These are phyloP conservation scores for Nannoperca obscura DNA, from an alignment of 2,797 vertebrate genomes.

Conservation along the genomic window DNA sequence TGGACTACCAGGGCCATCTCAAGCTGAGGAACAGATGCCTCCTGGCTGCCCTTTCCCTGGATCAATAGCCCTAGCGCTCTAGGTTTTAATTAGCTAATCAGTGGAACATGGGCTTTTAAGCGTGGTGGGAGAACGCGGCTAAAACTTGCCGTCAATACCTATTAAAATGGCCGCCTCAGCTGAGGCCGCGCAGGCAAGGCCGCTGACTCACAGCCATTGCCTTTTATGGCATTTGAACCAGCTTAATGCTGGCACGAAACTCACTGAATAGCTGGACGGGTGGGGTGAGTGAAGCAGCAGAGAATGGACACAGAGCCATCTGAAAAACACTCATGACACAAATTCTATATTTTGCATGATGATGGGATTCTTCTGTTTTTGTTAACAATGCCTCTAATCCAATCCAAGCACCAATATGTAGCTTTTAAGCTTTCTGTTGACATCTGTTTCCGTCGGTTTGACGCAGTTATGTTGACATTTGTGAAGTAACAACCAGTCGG, in stretches of 20 bases:
- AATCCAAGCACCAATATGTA: not conserved
- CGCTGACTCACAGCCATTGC: slow-evolving; percentile 52
- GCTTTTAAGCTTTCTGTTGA: not conserved
- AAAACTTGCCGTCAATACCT: slow-evolving; percentile 79
- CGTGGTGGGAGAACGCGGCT: slow-evolving; percentile 68
- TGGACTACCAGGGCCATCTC: slow-evolving; percentile 47
- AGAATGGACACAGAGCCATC: not conserved
- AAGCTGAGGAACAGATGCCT: slow-evolving; percentile 71
- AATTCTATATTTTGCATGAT: not conserved
- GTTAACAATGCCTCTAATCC: not conserved
- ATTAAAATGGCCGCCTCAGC: slow-evolving; percentile 76
- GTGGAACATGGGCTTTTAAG: slow-evolving; percentile 84
- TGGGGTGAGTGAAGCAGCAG: slow-evolving; percentile 10
- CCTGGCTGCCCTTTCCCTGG: slow-evolving; percentile 48
- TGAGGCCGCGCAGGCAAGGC: slow-evolving; percentile 39
- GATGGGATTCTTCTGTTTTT: not conserved
- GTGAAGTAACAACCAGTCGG: not conserved
- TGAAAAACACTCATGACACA: not conserved
- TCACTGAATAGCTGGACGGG: slow-evolving; percentile 10
- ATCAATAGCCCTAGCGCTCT: slow-evolving; percentile 80
- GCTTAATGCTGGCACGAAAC: slow-evolving; percentile 52
- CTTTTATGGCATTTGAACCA: slow-evolving; percentile 52
- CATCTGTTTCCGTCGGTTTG: not conserved
- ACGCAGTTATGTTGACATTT: slow-evolving; percentile 10
- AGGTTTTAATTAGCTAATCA: slow-evolving; percentile 87